Conservation (phyloP, 2,888 invertebrate species). For the Epirrhoe tristata region DNA sequence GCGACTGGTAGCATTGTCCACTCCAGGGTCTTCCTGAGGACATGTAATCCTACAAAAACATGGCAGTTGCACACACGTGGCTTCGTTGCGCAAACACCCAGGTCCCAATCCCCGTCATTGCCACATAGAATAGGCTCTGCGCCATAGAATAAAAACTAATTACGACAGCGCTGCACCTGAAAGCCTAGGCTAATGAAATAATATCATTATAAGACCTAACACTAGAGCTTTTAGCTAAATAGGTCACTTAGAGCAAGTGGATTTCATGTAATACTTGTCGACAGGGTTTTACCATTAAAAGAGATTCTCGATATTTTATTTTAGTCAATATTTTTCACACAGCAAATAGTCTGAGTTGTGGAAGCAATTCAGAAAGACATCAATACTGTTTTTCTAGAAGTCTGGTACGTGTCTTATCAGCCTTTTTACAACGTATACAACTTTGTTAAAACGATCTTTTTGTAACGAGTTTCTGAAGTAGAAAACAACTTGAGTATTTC, state of each 20-base stretch:
- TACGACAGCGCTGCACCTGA: constrained; percentile 18
- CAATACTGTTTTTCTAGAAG: background rate
- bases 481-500: constrained; percentile 15
- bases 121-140: constrained; percentile 9
- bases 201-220: constrained; percentile 35
- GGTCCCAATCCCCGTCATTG: constrained; percentile 12
- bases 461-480: background rate
- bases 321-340: no score
- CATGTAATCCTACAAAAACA: constrained; percentile 22
- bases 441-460: constrained; percentile 9
- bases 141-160: constrained; percentile 15
- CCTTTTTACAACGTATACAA: constrained; percentile 6
- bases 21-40: constrained; percentile 14
- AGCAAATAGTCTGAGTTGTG: background rate
- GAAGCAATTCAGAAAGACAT: background rate
- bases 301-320: no score
- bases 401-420: background rate
- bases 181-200: constrained; percentile 39
- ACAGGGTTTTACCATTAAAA: constrained; percentile 11
- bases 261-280: constrained; percentile 19
- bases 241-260: constrained; percentile 31
- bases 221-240: constrained; percentile 35
- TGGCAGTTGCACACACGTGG: constrained; percentile 24
- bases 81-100: constrained; percentile 21
- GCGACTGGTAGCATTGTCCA: background rate